phyloP scores from a whole-genome alignment of 2,113 vertebrate species.

The Dipodomys stephensi region DNA sequence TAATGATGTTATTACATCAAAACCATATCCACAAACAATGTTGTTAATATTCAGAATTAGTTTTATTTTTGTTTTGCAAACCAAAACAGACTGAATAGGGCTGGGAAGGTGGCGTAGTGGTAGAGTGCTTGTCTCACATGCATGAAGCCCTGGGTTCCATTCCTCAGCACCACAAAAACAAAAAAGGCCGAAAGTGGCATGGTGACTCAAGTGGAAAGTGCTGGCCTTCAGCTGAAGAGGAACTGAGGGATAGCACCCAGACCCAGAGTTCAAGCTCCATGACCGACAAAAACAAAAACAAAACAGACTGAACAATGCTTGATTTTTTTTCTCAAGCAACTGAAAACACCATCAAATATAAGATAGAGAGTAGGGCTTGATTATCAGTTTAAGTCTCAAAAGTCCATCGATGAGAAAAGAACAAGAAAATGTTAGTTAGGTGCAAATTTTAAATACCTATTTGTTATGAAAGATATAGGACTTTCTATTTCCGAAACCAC shows the following conservation, averaged over 20 bases:
- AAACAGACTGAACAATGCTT: background rate
- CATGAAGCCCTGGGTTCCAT: no score
- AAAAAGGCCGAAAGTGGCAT: no score
- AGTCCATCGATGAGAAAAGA: constrained; percentile 48
- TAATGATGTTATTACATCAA: constrained; percentile 56
- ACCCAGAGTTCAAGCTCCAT: no score
- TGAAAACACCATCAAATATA: constrained; percentile 30
- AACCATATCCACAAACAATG: constrained; percentile 47
- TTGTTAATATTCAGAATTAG: constrained; percentile 35
- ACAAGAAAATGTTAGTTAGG: background rate
- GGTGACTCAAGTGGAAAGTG: no score
- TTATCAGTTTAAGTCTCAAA: constrained; percentile 39
- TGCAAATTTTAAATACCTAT: constrained; percentile 4
- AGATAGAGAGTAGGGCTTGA: background rate
- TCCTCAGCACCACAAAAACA: no score
- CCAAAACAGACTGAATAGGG: no score
- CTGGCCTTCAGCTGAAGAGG: no score
- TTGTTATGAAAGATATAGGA: constrained; percentile 35
- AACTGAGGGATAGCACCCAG: no score
- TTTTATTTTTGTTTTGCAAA: no score
- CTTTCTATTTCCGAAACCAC: background rate
- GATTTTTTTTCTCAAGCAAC: constrained; percentile 20
- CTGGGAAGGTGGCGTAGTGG: no score
- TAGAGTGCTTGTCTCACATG: no score
- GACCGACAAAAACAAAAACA: no score